A percentile compares a stretch with the other conserved stretches of the same genome.
These are phyloP conservation scores for Willowsia nigromaculata DNA, from an alignment of 2,888 invertebrate genomes.

Conservation along the genomic window DNA sequence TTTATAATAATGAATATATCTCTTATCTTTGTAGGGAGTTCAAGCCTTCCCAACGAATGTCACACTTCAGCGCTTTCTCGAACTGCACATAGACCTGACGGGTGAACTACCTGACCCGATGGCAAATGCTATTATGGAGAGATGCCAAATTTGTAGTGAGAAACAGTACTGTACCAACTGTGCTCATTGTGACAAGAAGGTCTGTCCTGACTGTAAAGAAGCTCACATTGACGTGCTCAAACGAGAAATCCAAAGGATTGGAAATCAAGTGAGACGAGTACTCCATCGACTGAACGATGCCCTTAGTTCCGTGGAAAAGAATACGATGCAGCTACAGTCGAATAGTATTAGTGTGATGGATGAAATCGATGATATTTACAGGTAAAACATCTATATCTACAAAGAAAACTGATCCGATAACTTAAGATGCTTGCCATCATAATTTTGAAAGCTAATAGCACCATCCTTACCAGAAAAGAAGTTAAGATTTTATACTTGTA, in stretches of 20 bases:
- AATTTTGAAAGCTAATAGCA: too few relatives aligned
- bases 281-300: slow-evolving; percentile 94
- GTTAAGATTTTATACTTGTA: neutral
- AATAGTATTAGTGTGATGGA: slow-evolving; percentile 94
- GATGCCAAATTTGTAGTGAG: slow-evolving; percentile 95
- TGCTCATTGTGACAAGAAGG: slow-evolving; percentile 97
- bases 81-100: slow-evolving; percentile 90
- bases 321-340: slow-evolving; percentile 91
- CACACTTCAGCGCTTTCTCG: slow-evolving; percentile 95
- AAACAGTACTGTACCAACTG: slow-evolving; percentile 93
- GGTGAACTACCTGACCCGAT: slow-evolving; percentile 95
- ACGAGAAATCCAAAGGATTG: slow-evolving; percentile 92
- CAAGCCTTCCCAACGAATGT: slow-evolving; percentile 98
- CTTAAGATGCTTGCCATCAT: too few relatives aligned
- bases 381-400: slow-evolving; percentile 55
- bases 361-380: slow-evolving; percentile 95
- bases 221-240: slow-evolving; percentile 97
- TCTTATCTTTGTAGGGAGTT: slow-evolving; percentile 84
- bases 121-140: slow-evolving; percentile 94
- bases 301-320: slow-evolving; percentile 91
- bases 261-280: slow-evolving; percentile 93
- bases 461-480: too few relatives aligned
- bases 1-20: too few relatives aligned
- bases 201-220: slow-evolving; percentile 95
- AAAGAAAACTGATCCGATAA: too few relatives aligned